A percentile compares a stretch with the other conserved stretches of the same genome.
These are phyloP conservation scores for Neomorphus geoffroyi DNA, from an alignment of 2,797 vertebrate species.

Conservation along the genomic window DNA sequence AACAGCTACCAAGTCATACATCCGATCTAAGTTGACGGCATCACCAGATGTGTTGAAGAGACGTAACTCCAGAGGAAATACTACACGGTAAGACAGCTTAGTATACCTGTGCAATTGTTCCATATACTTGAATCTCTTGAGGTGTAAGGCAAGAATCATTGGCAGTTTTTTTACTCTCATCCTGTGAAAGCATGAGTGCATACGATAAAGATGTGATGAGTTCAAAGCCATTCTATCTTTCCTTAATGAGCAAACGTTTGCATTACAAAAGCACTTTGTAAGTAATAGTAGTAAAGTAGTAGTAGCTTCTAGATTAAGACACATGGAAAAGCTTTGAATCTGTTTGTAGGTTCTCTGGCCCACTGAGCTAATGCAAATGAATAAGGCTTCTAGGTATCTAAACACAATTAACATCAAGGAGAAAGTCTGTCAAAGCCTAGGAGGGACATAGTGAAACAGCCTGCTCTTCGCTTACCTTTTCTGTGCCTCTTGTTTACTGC, in stretches of 20 bases:
- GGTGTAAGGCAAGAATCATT: slow-evolving; percentile 96
- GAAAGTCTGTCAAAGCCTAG: not conserved
- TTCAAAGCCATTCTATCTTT: not conserved
- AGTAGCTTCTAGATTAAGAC: not conserved
- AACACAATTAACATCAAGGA: not conserved
- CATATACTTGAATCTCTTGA: slow-evolving; percentile 98
- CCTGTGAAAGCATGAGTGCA: slow-evolving; percentile 43
- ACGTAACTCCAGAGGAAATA: slow-evolving; percentile 93
- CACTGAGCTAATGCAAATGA: not conserved
- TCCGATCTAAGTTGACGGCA: slow-evolving; percentile 93
- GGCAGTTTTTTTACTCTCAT: slow-evolving; percentile 93
- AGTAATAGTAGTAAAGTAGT: not conserved
- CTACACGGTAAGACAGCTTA: slow-evolving; percentile 95
- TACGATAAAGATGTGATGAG: not conserved
- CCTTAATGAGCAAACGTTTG: not conserved
- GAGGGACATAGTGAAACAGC: not conserved
- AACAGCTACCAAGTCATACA: slow-evolving; percentile 96
- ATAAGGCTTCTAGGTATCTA: not conserved
- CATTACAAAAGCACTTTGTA: not conserved
- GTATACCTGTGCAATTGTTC: slow-evolving; percentile 97
- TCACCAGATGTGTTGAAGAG: slow-evolving; percentile 96
- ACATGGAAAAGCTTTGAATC: not conserved
- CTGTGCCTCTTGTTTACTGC: slow-evolving; percentile 98
- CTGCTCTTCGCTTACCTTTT: slow-evolving; percentile 83
- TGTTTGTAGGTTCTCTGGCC: not conserved